phyloP scores from a whole-genome alignment of 2,888 invertebrate genomes.

The Hirudinaria manillensis region DNA sequence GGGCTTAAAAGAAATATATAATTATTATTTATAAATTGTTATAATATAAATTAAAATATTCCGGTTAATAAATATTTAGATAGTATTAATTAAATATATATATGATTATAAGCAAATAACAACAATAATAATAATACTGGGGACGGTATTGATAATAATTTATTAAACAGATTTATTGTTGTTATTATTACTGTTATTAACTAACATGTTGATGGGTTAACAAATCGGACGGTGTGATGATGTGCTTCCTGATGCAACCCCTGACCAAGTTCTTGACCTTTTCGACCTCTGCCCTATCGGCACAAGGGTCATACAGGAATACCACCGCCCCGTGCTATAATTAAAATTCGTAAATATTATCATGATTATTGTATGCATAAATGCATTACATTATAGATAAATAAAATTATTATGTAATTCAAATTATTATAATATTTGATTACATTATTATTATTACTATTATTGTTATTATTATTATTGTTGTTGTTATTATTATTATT shows the following conservation, averaged over 20 bases:
- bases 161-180: too few relatives aligned
- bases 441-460: constrained; percentile 4
- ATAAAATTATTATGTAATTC: too few relatives aligned
- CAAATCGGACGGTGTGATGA: constrained; percentile 67
- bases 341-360: neutral
- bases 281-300: constrained; percentile 61
- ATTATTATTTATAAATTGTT: neutral
- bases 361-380: neutral
- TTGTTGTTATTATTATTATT: neutral
- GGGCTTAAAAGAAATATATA: constrained; percentile 60
- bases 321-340: constrained; percentile 70
- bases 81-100: too few relatives aligned
- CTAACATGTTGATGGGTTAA: constrained; percentile 42
- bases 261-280: constrained; percentile 61
- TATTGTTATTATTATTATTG: constrained; percentile 9
- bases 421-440: too few relatives aligned
- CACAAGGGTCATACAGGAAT: constrained; percentile 81
- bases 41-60: too few relatives aligned
- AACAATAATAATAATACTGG: too few relatives aligned
- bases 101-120: too few relatives aligned
- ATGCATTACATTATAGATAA: neutral
- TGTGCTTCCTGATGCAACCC: constrained; percentile 67
- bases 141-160: too few relatives aligned
- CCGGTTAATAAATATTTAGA: too few relatives aligned
- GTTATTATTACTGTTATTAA: neutral